Conservation (phyloP, 2,888 invertebrate species). For the Patella ulyssiponensis region DNA sequence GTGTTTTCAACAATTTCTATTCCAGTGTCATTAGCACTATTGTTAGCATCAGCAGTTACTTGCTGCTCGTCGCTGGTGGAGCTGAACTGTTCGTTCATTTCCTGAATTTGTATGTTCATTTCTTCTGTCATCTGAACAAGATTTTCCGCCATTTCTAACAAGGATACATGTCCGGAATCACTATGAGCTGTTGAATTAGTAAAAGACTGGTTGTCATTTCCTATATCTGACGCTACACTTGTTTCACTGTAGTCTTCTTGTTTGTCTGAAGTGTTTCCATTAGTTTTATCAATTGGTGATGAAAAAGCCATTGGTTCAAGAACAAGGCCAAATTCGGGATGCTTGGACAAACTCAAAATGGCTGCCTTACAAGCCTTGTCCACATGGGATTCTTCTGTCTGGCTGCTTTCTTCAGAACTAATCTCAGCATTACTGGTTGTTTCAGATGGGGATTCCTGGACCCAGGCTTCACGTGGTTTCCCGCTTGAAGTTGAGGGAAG, state of each 20-base stretch:
- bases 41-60: background rate
- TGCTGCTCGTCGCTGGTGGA: background rate
- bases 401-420: constrained; percentile 47
- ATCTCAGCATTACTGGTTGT: background rate
- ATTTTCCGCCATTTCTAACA: constrained; percentile 58
- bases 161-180: constrained; percentile 40
- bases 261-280: background rate
- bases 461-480: background rate
- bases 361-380: constrained; percentile 5
- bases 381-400: constrained; percentile 44
- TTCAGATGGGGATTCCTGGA: constrained; percentile 10
- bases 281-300: background rate
- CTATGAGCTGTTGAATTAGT: background rate
- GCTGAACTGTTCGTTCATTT: constrained; percentile 13
- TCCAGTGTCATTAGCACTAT: constrained; percentile 7
- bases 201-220: background rate
- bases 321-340: background rate
- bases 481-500: background rate
- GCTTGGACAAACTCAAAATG: constrained; percentile 1
- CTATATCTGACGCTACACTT: background rate
- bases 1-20: background rate
- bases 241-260: background rate
- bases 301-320: background rate
- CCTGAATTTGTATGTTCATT: constrained; percentile 42
- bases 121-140: constrained; percentile 54